phyloP scores from a whole-genome alignment of 1,140 invertebrate species.

The Periplaneta americana region DNA sequence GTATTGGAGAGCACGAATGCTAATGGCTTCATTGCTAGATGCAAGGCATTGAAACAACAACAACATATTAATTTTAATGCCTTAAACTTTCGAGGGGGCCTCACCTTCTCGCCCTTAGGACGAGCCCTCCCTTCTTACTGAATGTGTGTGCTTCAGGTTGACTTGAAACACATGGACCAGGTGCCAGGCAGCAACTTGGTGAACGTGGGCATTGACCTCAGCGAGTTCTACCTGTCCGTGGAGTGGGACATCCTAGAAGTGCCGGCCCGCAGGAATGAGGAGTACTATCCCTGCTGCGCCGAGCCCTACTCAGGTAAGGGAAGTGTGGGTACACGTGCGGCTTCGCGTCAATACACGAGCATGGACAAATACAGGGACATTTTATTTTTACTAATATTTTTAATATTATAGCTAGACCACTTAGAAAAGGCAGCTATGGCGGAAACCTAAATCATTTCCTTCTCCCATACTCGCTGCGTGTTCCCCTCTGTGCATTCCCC shows the following conservation, averaged over 20 bases:
- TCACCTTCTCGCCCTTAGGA: background rate
- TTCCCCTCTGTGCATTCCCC: too few species aligned
- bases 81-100: background rate
- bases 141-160: constrained; percentile 54
- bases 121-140: background rate
- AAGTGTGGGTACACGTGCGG: background rate
- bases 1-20: too few species aligned
- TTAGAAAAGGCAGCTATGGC: too few species aligned
- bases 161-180: constrained; percentile 79
- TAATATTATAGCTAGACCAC: too few species aligned
- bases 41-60: too few species aligned
- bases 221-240: constrained; percentile 87
- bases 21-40: too few species aligned
- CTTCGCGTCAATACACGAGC: too few species aligned
- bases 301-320: constrained; percentile 74
- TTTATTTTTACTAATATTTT: too few species aligned
- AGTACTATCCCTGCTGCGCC: constrained; percentile 76
- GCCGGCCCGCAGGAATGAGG: constrained; percentile 81
- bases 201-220: constrained; percentile 79
- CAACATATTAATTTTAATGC: too few species aligned
- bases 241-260: constrained; percentile 95
- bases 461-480: too few species aligned
- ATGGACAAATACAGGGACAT: too few species aligned
- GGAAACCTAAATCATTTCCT: too few species aligned
- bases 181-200: constrained; percentile 68